These are phyloP conservation scores for Cyclophora punctaria DNA, from an alignment of 2,888 invertebrate species.

Conservation along the genomic window DNA sequence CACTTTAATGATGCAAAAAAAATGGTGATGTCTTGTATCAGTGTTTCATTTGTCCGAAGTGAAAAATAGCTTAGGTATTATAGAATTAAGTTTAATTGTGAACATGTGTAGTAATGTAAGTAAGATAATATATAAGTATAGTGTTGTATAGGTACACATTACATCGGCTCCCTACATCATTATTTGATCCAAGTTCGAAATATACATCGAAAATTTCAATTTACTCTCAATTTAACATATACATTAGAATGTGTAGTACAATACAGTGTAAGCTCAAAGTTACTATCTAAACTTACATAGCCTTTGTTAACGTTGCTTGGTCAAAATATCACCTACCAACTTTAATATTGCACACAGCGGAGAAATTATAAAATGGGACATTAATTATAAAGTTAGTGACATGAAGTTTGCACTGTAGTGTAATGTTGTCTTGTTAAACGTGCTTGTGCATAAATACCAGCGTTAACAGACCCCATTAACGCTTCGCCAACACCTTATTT, in stretches of 20 bases:
- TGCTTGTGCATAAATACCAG: constrained; percentile 50
- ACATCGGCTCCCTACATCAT: no score
- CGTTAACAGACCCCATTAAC: constrained; percentile 41
- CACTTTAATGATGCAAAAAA: no score
- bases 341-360: constrained; percentile 42
- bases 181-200: no score
- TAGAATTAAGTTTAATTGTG: no score
- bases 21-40: no score
- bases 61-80: no score
- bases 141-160: no score
- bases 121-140: no score
- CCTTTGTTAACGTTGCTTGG: constrained; percentile 24
- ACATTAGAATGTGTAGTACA: background rate
- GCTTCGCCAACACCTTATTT: constrained; percentile 35
- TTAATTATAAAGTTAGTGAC: constrained; percentile 55
- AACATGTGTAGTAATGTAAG: no score
- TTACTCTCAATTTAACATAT: no score
- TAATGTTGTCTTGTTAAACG: constrained; percentile 51
- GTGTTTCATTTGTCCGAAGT: no score
- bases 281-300: constrained; percentile 11
- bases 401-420: constrained; percentile 45
- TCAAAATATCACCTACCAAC: constrained; percentile 40
- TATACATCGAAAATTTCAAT: no score
- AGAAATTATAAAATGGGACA: constrained; percentile 51
- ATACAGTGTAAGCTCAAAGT: constrained; percentile 24